Percentiles rank a stretch among this genome's conserved stretches.
Evolutionary conservation across 2,888 invertebrate genomes (phyloP).

Genomic region (Camponotus fellah): DNA sequence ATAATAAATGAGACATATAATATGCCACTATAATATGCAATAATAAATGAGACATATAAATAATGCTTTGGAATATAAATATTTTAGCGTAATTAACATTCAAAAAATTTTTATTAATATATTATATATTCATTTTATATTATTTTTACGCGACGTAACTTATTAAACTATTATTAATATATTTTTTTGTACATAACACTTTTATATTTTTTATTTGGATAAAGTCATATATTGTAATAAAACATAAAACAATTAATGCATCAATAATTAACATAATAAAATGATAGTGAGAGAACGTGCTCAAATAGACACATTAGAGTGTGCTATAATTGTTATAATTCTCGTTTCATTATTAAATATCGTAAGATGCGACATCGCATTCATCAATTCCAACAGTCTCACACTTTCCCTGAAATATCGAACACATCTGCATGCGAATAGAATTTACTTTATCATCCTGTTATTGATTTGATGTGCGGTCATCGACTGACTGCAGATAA

Average conservation of each 20-base stretch:
- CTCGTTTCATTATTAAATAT: not conserved
- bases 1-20: not conserved
- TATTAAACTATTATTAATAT: constrained; percentile 9
- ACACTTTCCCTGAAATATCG: constrained; percentile 14
- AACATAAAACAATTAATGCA: not conserved
- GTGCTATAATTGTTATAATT: not conserved
- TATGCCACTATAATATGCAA: not conserved
- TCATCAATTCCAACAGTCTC: constrained; percentile 7
- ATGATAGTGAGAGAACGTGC: not conserved
- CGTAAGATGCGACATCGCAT: not conserved
- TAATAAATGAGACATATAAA: not conserved
- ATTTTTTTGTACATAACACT: not conserved
- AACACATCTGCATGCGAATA: constrained; percentile 1
- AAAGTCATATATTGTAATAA: not conserved
- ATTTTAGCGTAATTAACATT: not conserved
- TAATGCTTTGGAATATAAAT: not conserved
- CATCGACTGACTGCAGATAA: constrained; percentile 60
- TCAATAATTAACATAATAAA: not conserved
- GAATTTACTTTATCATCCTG: constrained; percentile 19
- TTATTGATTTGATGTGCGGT: constrained; percentile 68
- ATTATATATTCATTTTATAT: not conserved
- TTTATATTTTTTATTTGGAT: not conserved
- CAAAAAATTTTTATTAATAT: not conserved
- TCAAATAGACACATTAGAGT: constrained; percentile 11
- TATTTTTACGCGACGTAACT: not conserved